Evolutionary conservation across 1,140 invertebrate species (phyloP), one percentile per base, ranked within the genome.

Genomic region (Goniozus legneri): DNA sequence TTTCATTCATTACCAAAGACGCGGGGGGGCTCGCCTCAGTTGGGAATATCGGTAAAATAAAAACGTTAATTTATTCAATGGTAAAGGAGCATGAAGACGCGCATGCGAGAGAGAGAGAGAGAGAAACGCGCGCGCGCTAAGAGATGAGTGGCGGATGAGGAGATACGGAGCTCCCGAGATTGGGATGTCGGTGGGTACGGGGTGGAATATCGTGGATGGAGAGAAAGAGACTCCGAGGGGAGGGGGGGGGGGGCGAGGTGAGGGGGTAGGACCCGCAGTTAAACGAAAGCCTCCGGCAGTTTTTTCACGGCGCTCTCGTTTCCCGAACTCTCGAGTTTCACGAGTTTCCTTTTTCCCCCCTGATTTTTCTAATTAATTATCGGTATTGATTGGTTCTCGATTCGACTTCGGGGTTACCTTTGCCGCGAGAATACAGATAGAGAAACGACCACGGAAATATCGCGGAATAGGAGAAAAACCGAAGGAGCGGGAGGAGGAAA

Each of bases 51-150:
- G 64, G 59, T 54, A 65, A 64, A 68, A 60, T 67, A 60, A 69
- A 67, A 66, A 68, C 62, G 60, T 67, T 68, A 69, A 69, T 69
- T 69, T 68, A 69, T 68, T 69, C 65, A 60, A 67, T 64, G 59
- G 58, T 51, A 48, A 58, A 59, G 55, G 42, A 54, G 57, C 52
- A 62, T 49, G 58, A 67, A 63, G 56, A 61, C 49, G 54, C n/a
- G n/a, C n/a, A n/a, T n/a, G n/a, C n/a, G n/a, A n/a, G n/a, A n/a
- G n/a, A n/a, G n/a, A n/a, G n/a, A n/a, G n/a, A 36, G 62, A 51
- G 37, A 27, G 43, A 50, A 48, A 41, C 46, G 47, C 34, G 50
- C 45, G 36, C 24, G 18, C 34, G 43, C 43, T 49, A 50, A 46
- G 57, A 58, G 56, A 49, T 48, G 52, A 52, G 44, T 31, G 18